A percentile compares a stretch with the other conserved stretches of the same genome.
These are phyloP conservation scores for Episyrphus balteatus DNA, from an alignment of 1,140 invertebrate genomes.

Conservation along the genomic window DNA sequence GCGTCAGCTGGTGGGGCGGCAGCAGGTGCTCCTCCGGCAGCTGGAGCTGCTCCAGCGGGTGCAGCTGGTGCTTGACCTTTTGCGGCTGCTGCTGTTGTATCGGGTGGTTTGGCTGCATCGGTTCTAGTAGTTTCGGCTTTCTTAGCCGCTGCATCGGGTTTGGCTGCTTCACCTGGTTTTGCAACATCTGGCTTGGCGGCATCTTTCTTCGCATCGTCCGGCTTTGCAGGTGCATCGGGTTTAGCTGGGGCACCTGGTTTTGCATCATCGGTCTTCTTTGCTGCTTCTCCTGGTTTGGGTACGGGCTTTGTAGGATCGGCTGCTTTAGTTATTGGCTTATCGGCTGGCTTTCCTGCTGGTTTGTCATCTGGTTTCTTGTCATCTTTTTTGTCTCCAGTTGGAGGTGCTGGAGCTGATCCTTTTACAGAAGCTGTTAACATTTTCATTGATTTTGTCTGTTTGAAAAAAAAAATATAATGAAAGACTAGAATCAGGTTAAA, in stretches of 20 bases:
- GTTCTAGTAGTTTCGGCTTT: conserved; percentile 25
- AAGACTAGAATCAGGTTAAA: too few species aligned
- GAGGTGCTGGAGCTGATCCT: conserved; percentile 25
- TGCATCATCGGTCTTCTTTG: background rate
- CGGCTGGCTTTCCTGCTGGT: too few species aligned
- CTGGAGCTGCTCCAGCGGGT: conserved; percentile 5
- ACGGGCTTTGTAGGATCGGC: background rate
- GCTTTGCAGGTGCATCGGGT: background rate
- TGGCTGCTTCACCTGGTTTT: conserved; percentile 19
- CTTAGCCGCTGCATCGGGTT: conserved; percentile 26
- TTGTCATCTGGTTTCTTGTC: conserved; percentile 3
- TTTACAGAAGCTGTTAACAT: background rate
- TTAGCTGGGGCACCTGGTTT: background rate
- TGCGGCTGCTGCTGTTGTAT: background rate
- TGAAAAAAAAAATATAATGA: too few species aligned
- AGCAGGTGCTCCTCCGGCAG: conserved; percentile 21
- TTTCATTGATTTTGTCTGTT: background rate
- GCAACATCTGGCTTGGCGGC: conserved; percentile 22
- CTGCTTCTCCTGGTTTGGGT: background rate
- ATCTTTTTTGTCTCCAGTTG: conserved; percentile 4
- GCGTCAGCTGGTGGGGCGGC: conserved; percentile 18
- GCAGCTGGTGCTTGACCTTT: conserved; percentile 4
- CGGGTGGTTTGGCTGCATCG: conserved; percentile 17
- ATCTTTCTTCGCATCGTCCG: conserved; percentile 15
- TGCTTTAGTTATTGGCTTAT: conserved; percentile 13